Percentiles rank a stretch among this genome's conserved stretches.
These are phyloP conservation scores for Mellivora capensis DNA, from an alignment of 2,113 vertebrate species.

Conservation along the genomic window DNA sequence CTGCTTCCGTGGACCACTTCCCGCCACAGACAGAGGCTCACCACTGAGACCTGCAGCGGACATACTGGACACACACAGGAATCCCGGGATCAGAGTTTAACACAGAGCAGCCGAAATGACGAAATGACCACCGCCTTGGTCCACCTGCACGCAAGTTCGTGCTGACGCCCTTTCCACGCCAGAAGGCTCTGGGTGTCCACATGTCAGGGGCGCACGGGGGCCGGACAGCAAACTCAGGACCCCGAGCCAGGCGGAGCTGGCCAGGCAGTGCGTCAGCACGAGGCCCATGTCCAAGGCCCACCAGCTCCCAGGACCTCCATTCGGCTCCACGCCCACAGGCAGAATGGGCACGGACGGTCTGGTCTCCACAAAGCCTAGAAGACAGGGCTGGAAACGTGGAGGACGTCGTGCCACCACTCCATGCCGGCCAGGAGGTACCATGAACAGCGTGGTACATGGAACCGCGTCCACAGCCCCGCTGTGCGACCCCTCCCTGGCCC, in stretches of 20 bases:
- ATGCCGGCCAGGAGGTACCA: fast-evolving
- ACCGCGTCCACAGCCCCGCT: no score
- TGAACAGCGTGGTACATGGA: no score
- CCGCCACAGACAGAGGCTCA: fast-evolving
- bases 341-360: no score
- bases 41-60: fast-evolving
- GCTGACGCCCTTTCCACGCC: background rate
- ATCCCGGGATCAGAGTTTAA: fast-evolving
- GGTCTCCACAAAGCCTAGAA: no score
- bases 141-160: no score
- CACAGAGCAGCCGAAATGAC: fast-evolving
- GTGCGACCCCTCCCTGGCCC: fast-evolving
- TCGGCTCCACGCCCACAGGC: background rate
- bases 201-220: background rate
- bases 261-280: background rate
- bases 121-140: fast-evolving
- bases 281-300: no score
- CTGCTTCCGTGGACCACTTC: fast-evolving
- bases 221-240: background rate
- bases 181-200: fast-evolving
- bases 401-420: fast-evolving
- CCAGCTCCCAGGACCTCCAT: background rate
- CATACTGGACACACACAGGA: fast-evolving
- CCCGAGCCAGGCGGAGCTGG: background rate
- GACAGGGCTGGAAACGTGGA: background rate